Conservation (phyloP, 1,140 invertebrate species). For the Tetranychus cinnabarinus region DNA sequence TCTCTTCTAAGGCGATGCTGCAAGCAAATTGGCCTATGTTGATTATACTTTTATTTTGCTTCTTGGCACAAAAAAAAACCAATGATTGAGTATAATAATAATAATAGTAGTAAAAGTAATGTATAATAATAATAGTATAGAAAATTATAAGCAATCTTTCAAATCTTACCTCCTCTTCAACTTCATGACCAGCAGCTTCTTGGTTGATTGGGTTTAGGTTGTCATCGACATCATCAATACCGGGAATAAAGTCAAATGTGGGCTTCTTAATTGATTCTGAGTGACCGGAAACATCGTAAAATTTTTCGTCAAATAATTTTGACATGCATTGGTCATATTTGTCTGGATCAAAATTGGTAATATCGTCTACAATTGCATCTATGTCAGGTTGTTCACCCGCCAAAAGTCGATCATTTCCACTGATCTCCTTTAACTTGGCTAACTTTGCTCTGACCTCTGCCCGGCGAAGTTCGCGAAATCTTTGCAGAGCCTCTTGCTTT, state of each 20-base stretch:
- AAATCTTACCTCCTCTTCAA: constrained; percentile 15
- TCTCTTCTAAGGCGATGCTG: too few species aligned
- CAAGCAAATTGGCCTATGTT: too few species aligned
- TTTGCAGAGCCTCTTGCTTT: constrained; percentile 41
- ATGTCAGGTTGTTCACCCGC: constrained; percentile 27
- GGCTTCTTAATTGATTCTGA: constrained; percentile 40
- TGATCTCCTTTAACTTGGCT: constrained; percentile 61
- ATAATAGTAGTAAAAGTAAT: constrained; percentile 3
- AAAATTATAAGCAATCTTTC: background rate
- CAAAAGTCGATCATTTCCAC: constrained; percentile 35
- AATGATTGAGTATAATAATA: background rate
- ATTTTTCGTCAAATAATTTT: constrained; percentile 54
- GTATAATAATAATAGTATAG: background rate
- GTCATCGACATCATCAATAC: constrained; percentile 28
- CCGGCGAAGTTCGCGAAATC: constrained; percentile 58
- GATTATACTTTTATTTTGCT: too few species aligned
- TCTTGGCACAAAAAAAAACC: background rate
- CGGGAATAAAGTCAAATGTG: constrained; percentile 50
- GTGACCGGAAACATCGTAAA: constrained; percentile 30
- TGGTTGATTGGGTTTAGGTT: constrained; percentile 33
- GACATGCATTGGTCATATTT: constrained; percentile 69
- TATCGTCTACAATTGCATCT: constrained; percentile 15
- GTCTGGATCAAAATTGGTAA: constrained; percentile 72
- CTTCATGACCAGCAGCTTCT: constrained; percentile 24
- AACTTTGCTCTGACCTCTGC: constrained; percentile 79